A percentile compares a stretch with the other conserved stretches of the same genome.
Conservation (phyloP, 2,888 invertebrate species). For the Plutella xylostella region DNA sequence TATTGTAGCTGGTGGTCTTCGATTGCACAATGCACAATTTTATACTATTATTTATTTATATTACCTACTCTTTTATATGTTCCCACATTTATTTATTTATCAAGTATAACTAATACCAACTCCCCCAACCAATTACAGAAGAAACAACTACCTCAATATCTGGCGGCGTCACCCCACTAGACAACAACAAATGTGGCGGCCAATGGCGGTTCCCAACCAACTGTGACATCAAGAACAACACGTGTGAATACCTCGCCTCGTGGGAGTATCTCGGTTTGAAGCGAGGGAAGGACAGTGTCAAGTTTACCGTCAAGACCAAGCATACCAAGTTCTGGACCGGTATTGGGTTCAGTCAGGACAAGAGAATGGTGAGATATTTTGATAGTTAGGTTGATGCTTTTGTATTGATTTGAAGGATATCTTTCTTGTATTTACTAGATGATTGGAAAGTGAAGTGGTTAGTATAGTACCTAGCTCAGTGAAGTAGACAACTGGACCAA, state of each 20-base stretch:
- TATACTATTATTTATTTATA: too few species aligned
- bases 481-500: too few species aligned
- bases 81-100: too few species aligned
- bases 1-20: too few species aligned
- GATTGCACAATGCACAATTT: too few species aligned
- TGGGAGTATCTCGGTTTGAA: conserved; percentile 81
- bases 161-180: conserved; percentile 43
- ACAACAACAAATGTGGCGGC: conserved; percentile 75
- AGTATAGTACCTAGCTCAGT: too few species aligned
- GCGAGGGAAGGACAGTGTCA: conserved; percentile 77
- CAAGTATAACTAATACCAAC: too few species aligned
- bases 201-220: conserved; percentile 81
- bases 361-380: conserved; percentile 76
- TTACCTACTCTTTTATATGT: too few species aligned
- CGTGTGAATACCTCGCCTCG: conserved; percentile 82
- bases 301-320: conserved; percentile 83
- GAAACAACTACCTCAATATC: conserved; percentile 54
- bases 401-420: too few species aligned
- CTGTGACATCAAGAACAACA: conserved; percentile 72
- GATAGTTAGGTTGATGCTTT: not conserved
- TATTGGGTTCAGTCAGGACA: conserved; percentile 87
- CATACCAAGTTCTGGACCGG: conserved; percentile 90
- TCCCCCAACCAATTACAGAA: too few species aligned
- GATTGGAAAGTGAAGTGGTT: too few species aligned
- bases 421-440: too few species aligned